Evolutionary conservation across 2,888 invertebrate genomes (phyloP), one percentile per base, ranked within the genome.

Genomic region (Hirudinaria manillensis): DNA sequence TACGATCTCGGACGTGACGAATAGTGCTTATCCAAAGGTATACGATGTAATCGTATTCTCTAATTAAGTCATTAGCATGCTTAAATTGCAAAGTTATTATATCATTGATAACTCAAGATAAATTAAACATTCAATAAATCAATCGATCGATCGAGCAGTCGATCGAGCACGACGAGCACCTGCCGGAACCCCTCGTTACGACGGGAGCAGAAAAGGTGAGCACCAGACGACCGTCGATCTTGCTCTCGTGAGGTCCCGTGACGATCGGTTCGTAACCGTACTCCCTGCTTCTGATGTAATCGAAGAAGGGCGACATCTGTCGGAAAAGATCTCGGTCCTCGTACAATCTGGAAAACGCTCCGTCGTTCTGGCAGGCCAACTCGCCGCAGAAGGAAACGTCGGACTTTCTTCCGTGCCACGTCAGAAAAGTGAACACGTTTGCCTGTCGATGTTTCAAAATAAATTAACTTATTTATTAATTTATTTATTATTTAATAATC

Each of bases 281-380:
- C 29, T 74, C 66, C 13, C 70, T 76, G n/a, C 45, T 45, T 56
- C 70, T 66, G 38, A 79, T 29, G 72, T 70, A 76, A 2, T 71
- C 55, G 73, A 72, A 79, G 56, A 76, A 79, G 2, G 78, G 75
- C 53, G 68, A 66, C 78, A 79, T 79, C 78, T 77, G 77, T 51
- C 76, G 61, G 61, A 72, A 72, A 55, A 75, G 53, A 32, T 76
- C 75, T 21, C 70, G 27, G 56, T 78, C 77, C 55, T 45, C n/a
- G 13, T 27, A 45, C 65, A 75, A 72, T 45, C 56, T 71, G 34
- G 76, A 75, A 73, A 78, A 67, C 16, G 72, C 70, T 19, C 78
- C 78, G 32, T 75, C 45, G 51, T 76, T 75, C 27, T 75, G 72
- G 34, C 78, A 78, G 3, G 78, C 75, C 51, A 78, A 72, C 27